Conservation (phyloP, 2,888 invertebrate species). For the Tenthredo livida region DNA sequence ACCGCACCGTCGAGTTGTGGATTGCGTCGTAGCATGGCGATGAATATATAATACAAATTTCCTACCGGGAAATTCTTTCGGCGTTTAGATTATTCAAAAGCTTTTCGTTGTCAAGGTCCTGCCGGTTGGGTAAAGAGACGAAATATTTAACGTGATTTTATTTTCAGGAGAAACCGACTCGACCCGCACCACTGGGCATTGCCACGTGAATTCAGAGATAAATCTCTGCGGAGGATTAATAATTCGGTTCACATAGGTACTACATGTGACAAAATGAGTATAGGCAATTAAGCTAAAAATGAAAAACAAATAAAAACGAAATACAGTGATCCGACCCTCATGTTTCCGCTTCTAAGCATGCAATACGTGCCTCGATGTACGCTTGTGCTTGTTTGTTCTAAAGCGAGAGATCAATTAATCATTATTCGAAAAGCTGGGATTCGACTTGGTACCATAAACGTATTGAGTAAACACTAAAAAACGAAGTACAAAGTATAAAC, state of each 20-base stretch:
- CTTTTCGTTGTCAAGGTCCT: conserved; percentile 13
- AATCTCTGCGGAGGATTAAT: neutral
- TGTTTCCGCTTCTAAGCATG: neutral
- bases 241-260: neutral
- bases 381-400: neutral
- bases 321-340: neutral
- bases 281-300: neutral
- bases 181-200: neutral
- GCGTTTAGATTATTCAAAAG: conserved; percentile 20
- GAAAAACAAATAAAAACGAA: neutral
- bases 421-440: conserved; percentile 16
- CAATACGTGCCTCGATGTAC: neutral
- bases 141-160: neutral
- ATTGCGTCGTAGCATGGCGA: conserved; percentile 16
- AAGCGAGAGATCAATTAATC: conserved; percentile 31
- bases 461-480: neutral
- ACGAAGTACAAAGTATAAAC: neutral
- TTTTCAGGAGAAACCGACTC: neutral
- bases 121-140: neutral
- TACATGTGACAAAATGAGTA: neutral
- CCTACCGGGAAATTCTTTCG: conserved; percentile 16
- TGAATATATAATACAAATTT: conserved; percentile 24
- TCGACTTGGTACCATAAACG: neutral
- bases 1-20: neutral
- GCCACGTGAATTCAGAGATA: neutral